Percentiles rank a stretch among this genome's conserved stretches.
Evolutionary conservation across 2,113 vertebrate genomes (phyloP).

Genomic region (Chloroceryle aenea): DNA sequence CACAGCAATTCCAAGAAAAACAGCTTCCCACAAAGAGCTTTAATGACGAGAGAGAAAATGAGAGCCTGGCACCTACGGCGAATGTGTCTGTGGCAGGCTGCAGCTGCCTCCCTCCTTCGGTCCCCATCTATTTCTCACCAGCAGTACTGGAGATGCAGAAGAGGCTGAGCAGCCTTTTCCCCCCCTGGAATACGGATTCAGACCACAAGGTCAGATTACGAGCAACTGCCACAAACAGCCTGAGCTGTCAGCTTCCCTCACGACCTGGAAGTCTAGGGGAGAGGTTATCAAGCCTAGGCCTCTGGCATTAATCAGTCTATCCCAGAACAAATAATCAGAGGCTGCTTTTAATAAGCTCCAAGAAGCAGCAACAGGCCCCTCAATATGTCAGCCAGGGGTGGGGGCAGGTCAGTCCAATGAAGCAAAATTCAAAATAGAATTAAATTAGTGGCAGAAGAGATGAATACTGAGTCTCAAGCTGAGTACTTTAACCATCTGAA

Average conservation of each 20-base stretch:
- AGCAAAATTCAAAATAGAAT: not conserved
- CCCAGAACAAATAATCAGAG: not conserved
- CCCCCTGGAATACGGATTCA: not conserved
- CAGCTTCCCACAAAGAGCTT: conserved; percentile 20
- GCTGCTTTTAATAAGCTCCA: not conserved
- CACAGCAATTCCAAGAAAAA: conserved; percentile 41
- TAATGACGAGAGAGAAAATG: conserved; percentile 1
- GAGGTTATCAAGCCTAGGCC: not conserved
- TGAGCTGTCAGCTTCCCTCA: not conserved
- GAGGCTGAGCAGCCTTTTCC: not conserved
- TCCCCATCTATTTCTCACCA: not conserved
- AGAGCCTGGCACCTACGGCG: conserved; percentile 5
- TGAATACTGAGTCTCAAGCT: not conserved
- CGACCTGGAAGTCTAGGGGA: not conserved
- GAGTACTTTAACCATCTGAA: not conserved
- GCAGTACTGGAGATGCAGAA: not conserved
- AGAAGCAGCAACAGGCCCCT: not conserved
- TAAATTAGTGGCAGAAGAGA: not conserved
- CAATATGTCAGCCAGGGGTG: not conserved
- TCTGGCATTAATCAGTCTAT: not conserved
- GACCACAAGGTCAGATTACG: not conserved
- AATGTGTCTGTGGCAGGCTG: not conserved
- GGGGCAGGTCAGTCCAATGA: not conserved
- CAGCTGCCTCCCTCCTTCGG: not conserved
- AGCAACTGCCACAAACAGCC: not conserved